Evolutionary conservation across 2,113 vertebrate genomes (phyloP).

Genomic region (Petroica traversi): DNA sequence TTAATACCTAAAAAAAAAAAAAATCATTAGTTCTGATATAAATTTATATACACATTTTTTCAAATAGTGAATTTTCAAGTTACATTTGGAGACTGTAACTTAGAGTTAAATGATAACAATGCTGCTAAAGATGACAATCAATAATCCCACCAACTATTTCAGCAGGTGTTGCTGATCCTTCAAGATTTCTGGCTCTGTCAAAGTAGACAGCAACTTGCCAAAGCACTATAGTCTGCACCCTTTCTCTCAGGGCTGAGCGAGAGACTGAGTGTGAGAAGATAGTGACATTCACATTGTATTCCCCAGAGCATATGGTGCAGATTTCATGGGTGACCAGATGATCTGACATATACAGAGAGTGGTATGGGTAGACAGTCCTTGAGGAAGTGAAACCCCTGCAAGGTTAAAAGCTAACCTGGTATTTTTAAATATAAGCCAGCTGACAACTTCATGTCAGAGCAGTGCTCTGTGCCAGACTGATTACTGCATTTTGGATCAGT

Average conservation of each 20-base stretch:
- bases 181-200: neutral
- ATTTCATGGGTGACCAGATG: neutral
- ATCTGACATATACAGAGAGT: neutral
- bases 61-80: neutral
- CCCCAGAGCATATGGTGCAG: neutral
- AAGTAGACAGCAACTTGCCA: neutral
- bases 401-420: neutral
- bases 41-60: neutral
- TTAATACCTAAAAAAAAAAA: slow-evolving; percentile 85
- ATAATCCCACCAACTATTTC: neutral
- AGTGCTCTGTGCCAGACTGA: neutral
- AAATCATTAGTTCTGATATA: neutral
- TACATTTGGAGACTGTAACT: neutral
- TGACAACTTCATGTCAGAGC: neutral
- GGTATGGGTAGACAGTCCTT: neutral
- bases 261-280: neutral
- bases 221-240: neutral
- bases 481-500: neutral
- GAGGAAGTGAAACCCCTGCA: neutral
- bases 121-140: neutral
- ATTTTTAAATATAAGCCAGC: neutral
- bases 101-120: neutral
- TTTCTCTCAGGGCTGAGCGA: neutral
- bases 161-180: neutral
- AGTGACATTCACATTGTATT: neutral